phyloP scores from a whole-genome alignment of 2,113 vertebrate species.

The Parus major region DNA sequence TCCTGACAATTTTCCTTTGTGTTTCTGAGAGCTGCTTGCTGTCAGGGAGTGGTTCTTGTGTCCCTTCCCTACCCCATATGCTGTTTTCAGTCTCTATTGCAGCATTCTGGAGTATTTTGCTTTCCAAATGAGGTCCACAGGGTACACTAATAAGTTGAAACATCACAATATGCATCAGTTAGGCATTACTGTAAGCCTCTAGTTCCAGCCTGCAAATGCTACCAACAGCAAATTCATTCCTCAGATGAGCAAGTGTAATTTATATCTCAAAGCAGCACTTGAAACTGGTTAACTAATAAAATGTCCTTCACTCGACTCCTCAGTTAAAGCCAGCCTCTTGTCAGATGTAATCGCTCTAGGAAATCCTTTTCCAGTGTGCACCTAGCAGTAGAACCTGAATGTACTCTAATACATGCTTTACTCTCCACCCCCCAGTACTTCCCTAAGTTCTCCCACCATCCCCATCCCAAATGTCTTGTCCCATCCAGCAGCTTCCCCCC shows the following conservation, averaged over 20 bases:
- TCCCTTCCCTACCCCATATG: not conserved
- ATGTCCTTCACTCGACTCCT: not conserved
- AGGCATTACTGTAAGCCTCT: not conserved
- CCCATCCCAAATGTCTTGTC: not conserved
- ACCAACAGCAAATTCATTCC: not conserved
- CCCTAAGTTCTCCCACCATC: not conserved
- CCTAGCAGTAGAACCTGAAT: not conserved
- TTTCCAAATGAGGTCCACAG: not conserved
- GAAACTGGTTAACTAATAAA: conserved; percentile 1
- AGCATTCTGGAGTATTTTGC: not conserved
- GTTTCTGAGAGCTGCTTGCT: not conserved
- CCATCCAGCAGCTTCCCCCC: not conserved
- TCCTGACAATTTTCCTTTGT: not conserved
- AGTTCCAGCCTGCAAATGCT: not conserved
- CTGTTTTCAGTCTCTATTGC: not conserved
- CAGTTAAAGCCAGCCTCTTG: not conserved
- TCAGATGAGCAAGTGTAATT: conserved; percentile 9
- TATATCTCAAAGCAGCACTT: not conserved
- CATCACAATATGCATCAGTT: not conserved
- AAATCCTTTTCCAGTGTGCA: not conserved
- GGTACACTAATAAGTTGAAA: not conserved
- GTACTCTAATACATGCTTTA: not conserved
- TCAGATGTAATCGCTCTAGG: not conserved
- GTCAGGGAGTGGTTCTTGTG: not conserved
- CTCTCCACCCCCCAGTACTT: not conserved